These are phyloP conservation scores for Rhamphomyia laevipes DNA, from an alignment of 2,888 invertebrate species.

Conservation along the genomic window DNA sequence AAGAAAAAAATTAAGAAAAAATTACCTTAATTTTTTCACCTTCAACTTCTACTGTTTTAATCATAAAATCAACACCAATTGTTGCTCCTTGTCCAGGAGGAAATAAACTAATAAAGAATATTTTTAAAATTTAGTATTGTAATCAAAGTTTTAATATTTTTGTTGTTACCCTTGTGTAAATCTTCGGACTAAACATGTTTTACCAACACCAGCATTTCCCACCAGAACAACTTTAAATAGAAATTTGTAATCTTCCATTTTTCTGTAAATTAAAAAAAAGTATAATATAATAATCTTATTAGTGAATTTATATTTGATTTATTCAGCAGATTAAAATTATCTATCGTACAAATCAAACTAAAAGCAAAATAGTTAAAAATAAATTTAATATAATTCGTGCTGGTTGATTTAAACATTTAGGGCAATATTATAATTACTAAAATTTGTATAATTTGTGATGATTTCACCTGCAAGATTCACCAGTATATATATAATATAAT, in stretches of 20 bases:
- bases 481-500: too few species aligned
- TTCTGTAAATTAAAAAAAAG: not conserved
- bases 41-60: conserved; percentile 95
- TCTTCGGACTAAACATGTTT: conserved; percentile 90
- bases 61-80: conserved; percentile 99
- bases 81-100: conserved; percentile 98
- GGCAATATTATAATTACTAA: too few species aligned
- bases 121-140: too few species aligned
- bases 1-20: not conserved
- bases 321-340: too few species aligned
- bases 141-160: too few species aligned
- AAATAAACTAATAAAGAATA: conserved; percentile 44
- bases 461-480: too few species aligned
- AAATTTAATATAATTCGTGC: too few species aligned
- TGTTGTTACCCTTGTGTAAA: conserved; percentile 94
- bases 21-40: conserved; percentile 85
- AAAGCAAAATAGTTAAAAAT: too few species aligned
- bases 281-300: not conserved
- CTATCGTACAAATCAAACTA: too few species aligned
- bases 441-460: too few species aligned
- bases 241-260: conserved; percentile 99
- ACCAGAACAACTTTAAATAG: conserved; percentile 97
- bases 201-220: conserved; percentile 96
- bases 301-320: too few species aligned
- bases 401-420: too few species aligned